A percentile compares a stretch with the other conserved stretches of the same genome.
phyloP scores from a whole-genome alignment of 2,888 invertebrate species.

The Erebia epiphron region DNA sequence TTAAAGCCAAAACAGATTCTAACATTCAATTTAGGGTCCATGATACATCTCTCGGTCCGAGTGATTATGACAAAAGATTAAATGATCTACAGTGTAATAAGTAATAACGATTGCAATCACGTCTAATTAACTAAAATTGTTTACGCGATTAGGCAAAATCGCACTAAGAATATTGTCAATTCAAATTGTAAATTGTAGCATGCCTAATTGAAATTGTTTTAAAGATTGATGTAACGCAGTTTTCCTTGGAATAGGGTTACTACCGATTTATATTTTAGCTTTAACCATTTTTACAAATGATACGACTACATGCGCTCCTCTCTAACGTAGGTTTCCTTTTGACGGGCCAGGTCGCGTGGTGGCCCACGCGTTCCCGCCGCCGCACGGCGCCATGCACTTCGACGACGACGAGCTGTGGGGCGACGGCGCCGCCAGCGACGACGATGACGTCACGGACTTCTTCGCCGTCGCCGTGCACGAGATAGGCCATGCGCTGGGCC shows the following conservation, averaged over 20 bases:
- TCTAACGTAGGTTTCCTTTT: conserved; percentile 85
- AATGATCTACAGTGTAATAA: too few species aligned
- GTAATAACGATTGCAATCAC: too few species aligned
- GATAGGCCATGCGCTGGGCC: conserved; percentile 89
- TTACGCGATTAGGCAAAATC: too few species aligned
- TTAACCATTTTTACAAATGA: background rate
- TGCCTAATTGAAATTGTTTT: too few species aligned
- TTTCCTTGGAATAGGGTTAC: background rate
- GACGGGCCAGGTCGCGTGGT: conserved; percentile 88
- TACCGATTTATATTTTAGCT: background rate
- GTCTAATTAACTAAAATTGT: too few species aligned
- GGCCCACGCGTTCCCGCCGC: conserved; percentile 91
- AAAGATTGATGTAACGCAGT: too few species aligned
- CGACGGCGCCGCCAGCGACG: conserved; percentile 64
- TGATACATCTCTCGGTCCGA: too few species aligned
- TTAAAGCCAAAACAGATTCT: too few species aligned
- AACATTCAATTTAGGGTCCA: too few species aligned
- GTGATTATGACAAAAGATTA: too few species aligned
- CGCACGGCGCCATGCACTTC: conserved; percentile 90
- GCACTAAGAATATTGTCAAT: too few species aligned
- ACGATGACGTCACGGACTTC: conserved; percentile 83
- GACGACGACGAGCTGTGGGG: conserved; percentile 91
- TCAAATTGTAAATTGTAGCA: too few species aligned
- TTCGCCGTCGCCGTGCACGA: conserved; percentile 90
- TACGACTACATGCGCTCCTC: conserved; percentile 28